Evolutionary conservation across 2,797 vertebrate genomes (phyloP).

Genomic region (Hydrolagus colliei): DNA sequence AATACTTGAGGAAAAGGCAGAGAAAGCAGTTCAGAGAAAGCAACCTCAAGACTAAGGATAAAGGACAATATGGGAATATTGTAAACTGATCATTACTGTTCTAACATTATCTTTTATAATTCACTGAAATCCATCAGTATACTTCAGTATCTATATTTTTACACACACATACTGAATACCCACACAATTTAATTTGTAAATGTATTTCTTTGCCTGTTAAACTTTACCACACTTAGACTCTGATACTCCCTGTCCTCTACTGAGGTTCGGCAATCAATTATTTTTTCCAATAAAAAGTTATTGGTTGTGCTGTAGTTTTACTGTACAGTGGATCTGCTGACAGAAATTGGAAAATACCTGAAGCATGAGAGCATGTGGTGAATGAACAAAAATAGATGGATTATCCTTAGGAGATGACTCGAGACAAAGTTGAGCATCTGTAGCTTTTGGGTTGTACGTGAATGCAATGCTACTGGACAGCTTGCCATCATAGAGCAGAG

Average conservation of each 20-base stretch:
- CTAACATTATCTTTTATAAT: background rate
- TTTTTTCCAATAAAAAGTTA: background rate
- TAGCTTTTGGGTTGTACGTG: conserved; percentile 90
- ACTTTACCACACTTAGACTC: background rate
- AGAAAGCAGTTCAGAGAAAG: too few species aligned
- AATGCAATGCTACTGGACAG: conserved; percentile 84
- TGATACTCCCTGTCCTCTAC: background rate
- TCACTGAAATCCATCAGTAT: background rate
- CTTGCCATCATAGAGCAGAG: conserved; percentile 88
- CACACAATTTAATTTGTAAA: background rate
- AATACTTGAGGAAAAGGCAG: too few species aligned
- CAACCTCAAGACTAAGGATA: too few species aligned
- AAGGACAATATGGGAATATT: too few species aligned
- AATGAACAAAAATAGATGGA: conserved; percentile 91
- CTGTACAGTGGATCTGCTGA: background rate
- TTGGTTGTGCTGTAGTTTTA: background rate
- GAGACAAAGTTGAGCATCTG: conserved; percentile 93
- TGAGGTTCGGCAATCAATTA: background rate
- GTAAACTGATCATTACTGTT: too few species aligned
- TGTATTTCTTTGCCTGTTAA: background rate
- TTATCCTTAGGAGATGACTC: conserved; percentile 97
- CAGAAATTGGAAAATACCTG: conserved; percentile 65
- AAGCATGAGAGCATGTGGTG: conserved; percentile 95
- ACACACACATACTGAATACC: background rate
- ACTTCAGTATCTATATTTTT: too few species aligned